Percentiles rank a stretch among this genome's conserved stretches.
These are phyloP conservation scores for Thaleichthys pacificus DNA, from an alignment of 2,797 vertebrate species.

Conservation along the genomic window DNA sequence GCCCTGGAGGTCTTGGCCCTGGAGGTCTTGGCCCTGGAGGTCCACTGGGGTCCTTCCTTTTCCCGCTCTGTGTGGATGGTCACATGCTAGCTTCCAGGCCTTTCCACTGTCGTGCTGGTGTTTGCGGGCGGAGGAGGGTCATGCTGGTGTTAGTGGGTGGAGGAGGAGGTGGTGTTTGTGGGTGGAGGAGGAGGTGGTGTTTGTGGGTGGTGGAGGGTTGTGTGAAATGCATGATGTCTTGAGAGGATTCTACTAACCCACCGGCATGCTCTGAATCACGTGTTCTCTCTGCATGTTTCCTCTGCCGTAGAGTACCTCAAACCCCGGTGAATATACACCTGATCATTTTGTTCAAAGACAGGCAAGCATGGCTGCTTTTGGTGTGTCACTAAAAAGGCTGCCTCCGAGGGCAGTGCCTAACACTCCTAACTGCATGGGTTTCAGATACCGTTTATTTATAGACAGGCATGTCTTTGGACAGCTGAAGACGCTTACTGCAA, in stretches of 20 bases:
- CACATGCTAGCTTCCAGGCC: no score
- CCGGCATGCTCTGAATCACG: slow-evolving; percentile 42
- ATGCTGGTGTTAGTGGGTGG: no score
- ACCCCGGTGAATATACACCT: slow-evolving; percentile 70
- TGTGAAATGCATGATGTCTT: neutral
- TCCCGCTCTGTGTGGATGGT: neutral
- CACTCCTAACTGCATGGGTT: slow-evolving; percentile 59
- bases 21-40: slow-evolving; percentile 43
- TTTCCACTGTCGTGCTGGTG: neutral
- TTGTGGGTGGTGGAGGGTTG: no score
- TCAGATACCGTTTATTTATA: neutral
- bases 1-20: slow-evolving; percentile 44
- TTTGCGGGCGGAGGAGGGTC: neutral
- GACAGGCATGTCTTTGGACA: slow-evolving; percentile 14
- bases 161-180: no score
- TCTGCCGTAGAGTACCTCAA: slow-evolving; percentile 66
- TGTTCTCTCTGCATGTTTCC: slow-evolving; percentile 42
- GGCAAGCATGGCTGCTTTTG: slow-evolving; percentile 70
- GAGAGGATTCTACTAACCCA: neutral
- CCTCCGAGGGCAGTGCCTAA: slow-evolving; percentile 45
- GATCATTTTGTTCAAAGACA: slow-evolving; percentile 73
- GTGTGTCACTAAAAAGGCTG: slow-evolving; percentile 44
- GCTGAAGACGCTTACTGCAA: neutral
- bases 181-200: no score
- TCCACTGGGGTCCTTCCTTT: neutral